Conservation (phyloP, 2,797 vertebrate genomes). For the Dicrostonyx torquatus region DNA sequence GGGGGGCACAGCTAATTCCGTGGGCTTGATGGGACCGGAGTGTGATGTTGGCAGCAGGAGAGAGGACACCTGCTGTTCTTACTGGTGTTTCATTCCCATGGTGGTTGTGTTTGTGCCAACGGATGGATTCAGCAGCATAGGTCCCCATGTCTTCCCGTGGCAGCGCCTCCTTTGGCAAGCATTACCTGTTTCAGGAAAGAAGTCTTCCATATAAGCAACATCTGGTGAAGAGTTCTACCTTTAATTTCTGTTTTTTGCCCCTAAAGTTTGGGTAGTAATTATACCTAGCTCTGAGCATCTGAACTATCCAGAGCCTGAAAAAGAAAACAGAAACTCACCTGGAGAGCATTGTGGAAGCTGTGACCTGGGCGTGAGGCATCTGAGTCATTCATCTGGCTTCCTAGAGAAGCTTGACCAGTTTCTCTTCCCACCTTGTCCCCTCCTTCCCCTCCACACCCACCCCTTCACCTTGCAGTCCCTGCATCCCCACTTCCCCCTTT, state of each 20-base stretch:
- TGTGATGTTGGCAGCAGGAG: not conserved
- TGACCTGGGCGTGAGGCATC: not conserved
- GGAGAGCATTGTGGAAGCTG: not conserved
- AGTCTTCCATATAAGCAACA: slow-evolving; percentile 11
- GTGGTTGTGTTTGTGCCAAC: not conserved
- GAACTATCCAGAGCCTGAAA: not conserved
- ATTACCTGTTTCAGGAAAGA: not conserved
- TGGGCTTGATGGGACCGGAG: not conserved
- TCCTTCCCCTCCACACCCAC: not conserved
- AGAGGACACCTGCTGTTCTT: not conserved
- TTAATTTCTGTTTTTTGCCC: slow-evolving; percentile 1
- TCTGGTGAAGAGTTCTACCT: slow-evolving; percentile 10
- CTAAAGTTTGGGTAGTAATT: not conserved
- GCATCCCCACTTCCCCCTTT: not conserved
- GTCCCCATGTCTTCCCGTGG: not conserved
- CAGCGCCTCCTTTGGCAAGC: not conserved
- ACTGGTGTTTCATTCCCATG: not conserved
- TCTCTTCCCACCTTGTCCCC: not conserved
- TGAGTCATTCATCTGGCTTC: not conserved
- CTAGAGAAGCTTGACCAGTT: not conserved
- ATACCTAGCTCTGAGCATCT: not conserved
- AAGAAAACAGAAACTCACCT: not conserved
- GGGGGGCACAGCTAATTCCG: not conserved
- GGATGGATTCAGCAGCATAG: not conserved
- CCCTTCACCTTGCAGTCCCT: not conserved